Percentiles rank a stretch among this genome's conserved stretches.
Conservation (phyloP, 2,888 invertebrate species). For the Oegoconia quadripuncta region DNA sequence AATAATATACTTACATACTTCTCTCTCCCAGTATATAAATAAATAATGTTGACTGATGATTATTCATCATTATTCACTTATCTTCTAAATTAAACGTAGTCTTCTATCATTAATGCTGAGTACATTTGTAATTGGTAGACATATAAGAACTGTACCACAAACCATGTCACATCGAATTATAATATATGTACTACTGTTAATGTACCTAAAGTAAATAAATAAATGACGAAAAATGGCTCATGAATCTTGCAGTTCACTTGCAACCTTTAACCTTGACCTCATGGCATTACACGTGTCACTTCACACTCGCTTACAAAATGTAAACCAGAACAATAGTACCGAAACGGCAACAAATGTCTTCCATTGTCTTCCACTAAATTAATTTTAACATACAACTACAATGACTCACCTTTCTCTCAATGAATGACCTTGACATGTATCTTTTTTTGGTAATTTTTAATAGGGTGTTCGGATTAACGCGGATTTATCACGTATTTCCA, state of each 20-base stretch:
- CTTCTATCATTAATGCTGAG: no score
- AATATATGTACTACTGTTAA: no score
- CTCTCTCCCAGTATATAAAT: no score
- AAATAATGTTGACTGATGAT: no score
- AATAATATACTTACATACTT: no score
- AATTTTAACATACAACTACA: constrained; percentile 12
- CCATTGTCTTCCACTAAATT: not conserved
- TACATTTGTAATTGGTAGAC: no score
- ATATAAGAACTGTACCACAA: no score
- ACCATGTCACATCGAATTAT: no score
- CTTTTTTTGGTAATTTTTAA: constrained; percentile 11
- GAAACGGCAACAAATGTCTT: not conserved
- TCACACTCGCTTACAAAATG: not conserved
- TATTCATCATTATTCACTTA: no score
- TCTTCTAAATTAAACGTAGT: no score
- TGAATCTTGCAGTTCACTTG: not conserved
- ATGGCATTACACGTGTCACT: not conserved
- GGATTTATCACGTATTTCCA: not conserved
- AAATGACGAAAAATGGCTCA: not conserved
- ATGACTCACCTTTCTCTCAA: constrained; percentile 12
- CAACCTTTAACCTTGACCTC: not conserved
- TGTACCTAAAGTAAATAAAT: no score
- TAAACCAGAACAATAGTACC: constrained; percentile 1
- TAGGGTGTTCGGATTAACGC: not conserved
- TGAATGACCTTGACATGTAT: constrained; percentile 19